Conservation (phyloP, 2,888 invertebrate genomes). For the Calephelis perditalis region DNA sequence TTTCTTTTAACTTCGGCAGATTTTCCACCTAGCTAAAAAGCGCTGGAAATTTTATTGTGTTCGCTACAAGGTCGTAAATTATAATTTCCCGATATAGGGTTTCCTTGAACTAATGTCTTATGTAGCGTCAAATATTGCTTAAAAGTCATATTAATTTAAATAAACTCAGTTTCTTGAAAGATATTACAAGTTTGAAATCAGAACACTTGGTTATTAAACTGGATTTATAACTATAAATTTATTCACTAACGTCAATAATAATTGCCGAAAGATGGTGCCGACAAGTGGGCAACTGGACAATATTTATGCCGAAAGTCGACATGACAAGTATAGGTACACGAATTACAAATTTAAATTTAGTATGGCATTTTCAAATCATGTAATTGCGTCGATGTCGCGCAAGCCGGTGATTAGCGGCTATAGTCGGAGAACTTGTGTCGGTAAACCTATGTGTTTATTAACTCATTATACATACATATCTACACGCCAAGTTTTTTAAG, state of each 20-base stretch:
- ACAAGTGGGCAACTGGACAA: conserved; percentile 8
- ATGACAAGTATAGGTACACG: conserved; percentile 13
- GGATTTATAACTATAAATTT: conserved; percentile 4
- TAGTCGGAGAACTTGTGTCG: background rate
- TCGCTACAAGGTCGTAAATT: too few relatives aligned
- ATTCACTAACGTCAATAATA: conserved; percentile 5
- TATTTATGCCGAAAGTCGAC: conserved; percentile 5
- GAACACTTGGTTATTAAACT: background rate
- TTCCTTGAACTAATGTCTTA: too few relatives aligned
- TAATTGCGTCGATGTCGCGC: conserved; percentile 46
- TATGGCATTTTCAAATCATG: conserved; percentile 57
- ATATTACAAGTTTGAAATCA: background rate
- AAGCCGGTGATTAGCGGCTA: conserved; percentile 30
- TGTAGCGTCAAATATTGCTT: too few relatives aligned
- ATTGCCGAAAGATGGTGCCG: conserved; percentile 7
- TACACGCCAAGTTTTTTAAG: too few relatives aligned
- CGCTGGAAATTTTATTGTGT: too few relatives aligned
- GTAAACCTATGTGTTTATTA: too few relatives aligned
- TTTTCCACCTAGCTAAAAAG: too few relatives aligned
- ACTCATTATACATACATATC: too few relatives aligned
- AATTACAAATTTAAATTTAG: conserved; percentile 59
- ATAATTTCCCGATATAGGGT: too few relatives aligned
- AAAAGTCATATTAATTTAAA: too few relatives aligned
- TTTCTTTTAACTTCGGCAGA: too few relatives aligned
- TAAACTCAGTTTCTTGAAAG: too few relatives aligned